Evolutionary conservation across 2,888 invertebrate genomes (phyloP).

Genomic region (Lomographa bimaculata): DNA sequence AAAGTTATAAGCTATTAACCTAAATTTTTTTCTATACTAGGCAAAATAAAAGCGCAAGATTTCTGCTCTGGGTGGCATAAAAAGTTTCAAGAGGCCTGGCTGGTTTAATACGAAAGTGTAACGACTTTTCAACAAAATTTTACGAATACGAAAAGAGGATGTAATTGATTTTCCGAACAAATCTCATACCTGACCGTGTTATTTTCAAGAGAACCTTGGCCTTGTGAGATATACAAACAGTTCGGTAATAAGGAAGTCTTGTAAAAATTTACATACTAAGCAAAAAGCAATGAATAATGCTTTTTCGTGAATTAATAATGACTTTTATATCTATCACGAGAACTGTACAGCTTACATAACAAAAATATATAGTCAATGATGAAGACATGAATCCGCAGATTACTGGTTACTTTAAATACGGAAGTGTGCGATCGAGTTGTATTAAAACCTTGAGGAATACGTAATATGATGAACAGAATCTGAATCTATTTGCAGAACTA

Average conservation of each 20-base stretch:
- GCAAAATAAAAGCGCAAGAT: too few species aligned
- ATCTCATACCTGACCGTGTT: slow-evolving; percentile 40
- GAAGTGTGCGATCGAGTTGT: slow-evolving; percentile 19
- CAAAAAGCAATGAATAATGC: slow-evolving; percentile 22
- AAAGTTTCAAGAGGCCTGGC: too few species aligned
- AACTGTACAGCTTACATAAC: slow-evolving; percentile 13
- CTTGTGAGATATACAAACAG: slow-evolving; percentile 54
- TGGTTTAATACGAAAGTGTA: too few species aligned
- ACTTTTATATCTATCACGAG: slow-evolving; percentile 6
- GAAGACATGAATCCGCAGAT: slow-evolving; percentile 8
- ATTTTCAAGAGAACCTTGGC: slow-evolving; percentile 61
- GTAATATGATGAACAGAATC: slow-evolving; percentile 12
- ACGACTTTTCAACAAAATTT: slow-evolving; percentile 31
- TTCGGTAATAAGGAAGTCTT: slow-evolving; percentile 62
- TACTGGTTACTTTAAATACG: slow-evolving; percentile 17
- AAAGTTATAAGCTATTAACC: too few species aligned
- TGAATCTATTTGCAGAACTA: slow-evolving; percentile 19
- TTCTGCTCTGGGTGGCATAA: too few species aligned
- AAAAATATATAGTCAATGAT: slow-evolving; percentile 11
- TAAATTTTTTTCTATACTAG: too few species aligned
- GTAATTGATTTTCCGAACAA: slow-evolving; percentile 45
- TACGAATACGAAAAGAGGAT: slow-evolving; percentile 33
- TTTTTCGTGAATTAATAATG: slow-evolving; percentile 4
- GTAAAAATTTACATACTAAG: slow-evolving; percentile 40
- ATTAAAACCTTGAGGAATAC: slow-evolving; percentile 16